Percentiles rank a stretch among this genome's conserved stretches.
These are phyloP conservation scores for Atrichornis clamosus DNA, from an alignment of 2,113 vertebrate species.

Conservation along the genomic window DNA sequence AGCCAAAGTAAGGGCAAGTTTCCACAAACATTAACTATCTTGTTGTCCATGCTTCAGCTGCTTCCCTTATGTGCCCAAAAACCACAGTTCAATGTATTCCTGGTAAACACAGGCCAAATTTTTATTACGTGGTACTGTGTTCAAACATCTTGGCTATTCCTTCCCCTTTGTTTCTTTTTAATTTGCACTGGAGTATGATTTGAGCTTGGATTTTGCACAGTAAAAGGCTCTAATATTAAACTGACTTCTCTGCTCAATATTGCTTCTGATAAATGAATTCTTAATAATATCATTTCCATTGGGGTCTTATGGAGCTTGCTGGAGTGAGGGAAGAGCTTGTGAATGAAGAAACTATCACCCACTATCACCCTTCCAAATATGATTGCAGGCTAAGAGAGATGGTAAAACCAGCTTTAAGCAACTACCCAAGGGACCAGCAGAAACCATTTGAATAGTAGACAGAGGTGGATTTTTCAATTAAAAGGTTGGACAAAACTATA, in stretches of 20 bases:
- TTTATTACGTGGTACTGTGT: neutral
- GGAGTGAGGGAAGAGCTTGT: neutral
- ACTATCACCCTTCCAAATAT: slow-evolving; percentile 9
- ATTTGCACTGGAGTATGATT: neutral
- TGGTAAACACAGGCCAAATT: neutral
- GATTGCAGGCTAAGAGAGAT: neutral
- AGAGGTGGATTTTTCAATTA: slow-evolving; percentile 50
- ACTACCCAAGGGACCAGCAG: neutral
- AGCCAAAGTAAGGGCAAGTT: slow-evolving; percentile 24
- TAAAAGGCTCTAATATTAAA: slow-evolving; percentile 12
- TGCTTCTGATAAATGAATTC: slow-evolving; percentile 41
- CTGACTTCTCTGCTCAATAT: neutral
- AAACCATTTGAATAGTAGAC: neutral
- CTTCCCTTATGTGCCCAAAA: neutral
- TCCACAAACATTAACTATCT: neutral
- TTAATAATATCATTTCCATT: slow-evolving; percentile 8
- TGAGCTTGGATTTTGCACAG: neutral
- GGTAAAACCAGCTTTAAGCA: neutral
- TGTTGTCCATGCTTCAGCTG: neutral
- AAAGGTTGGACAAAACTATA: slow-evolving; percentile 24
- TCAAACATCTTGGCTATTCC: slow-evolving; percentile 2
- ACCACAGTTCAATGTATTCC: neutral
- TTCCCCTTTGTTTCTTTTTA: neutral
- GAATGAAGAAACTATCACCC: slow-evolving; percentile 26
- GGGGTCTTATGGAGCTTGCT: neutral